These are phyloP conservation scores for Formicarius rufipectus DNA, from an alignment of 2,113 vertebrate genomes.

Conservation along the genomic window DNA sequence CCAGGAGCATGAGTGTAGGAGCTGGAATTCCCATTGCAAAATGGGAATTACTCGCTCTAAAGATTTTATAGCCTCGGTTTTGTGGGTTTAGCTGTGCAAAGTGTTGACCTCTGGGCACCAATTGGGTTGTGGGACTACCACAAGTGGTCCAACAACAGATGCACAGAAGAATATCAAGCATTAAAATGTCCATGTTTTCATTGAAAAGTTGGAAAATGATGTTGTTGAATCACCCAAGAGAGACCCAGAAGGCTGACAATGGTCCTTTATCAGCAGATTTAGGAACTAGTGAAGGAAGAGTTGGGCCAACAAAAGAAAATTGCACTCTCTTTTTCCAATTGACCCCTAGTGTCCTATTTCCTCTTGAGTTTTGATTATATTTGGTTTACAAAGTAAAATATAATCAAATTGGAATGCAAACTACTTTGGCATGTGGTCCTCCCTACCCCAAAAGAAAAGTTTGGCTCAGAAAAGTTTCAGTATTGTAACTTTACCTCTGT, in stretches of 20 bases:
- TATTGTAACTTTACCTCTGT: background rate
- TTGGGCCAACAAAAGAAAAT: background rate
- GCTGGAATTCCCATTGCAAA: background rate
- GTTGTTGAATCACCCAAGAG: background rate
- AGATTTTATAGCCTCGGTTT: background rate
- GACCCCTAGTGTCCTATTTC: background rate
- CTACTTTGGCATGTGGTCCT: background rate
- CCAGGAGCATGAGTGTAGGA: background rate
- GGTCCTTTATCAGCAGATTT: background rate
- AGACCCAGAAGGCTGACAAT: background rate
- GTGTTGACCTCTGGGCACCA: background rate
- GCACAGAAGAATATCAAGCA: background rate
- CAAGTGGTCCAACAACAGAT: background rate
- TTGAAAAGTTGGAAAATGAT: background rate
- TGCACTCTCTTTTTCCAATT: background rate
- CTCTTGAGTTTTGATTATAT: background rate
- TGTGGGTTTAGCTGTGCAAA: background rate
- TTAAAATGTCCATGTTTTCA: background rate
- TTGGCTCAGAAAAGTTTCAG: background rate
- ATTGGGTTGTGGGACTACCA: background rate
- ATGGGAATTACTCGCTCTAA: background rate
- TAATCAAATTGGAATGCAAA: background rate
- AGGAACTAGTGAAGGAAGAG: background rate
- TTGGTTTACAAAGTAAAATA: background rate
- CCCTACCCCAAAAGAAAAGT: background rate